These are phyloP conservation scores for Nematopogon swammerdamellus DNA, from an alignment of 2,888 invertebrate species.

Conservation along the genomic window DNA sequence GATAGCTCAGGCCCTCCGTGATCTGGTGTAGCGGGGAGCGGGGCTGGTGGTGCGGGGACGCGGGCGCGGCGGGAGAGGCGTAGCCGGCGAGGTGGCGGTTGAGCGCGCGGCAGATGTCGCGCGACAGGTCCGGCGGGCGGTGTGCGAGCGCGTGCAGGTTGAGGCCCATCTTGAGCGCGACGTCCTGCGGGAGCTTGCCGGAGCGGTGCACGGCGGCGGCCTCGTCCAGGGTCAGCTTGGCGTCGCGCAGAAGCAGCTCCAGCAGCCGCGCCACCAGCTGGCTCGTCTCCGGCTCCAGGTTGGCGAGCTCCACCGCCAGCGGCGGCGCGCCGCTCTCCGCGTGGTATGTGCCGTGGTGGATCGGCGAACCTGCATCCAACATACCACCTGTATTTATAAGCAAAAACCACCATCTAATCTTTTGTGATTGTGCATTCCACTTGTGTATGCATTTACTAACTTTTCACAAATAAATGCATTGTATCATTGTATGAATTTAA, in stretches of 20 bases:
- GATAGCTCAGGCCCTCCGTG: slow-evolving; percentile 66
- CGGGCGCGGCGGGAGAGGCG: slow-evolving; percentile 26
- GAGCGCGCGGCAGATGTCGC: not conserved
- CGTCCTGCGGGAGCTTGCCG: slow-evolving; percentile 43
- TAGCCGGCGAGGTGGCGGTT: slow-evolving; percentile 19
- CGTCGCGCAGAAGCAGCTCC: slow-evolving; percentile 36
- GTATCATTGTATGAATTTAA: too few relatives aligned
- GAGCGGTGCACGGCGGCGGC: slow-evolving; percentile 38
- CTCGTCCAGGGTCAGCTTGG: slow-evolving; percentile 29
- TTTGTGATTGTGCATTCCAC: too few relatives aligned
- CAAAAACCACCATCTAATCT: too few relatives aligned
- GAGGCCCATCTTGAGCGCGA: slow-evolving; percentile 53
- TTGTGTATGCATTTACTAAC: too few relatives aligned
- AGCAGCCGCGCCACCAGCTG: slow-evolving; percentile 38
- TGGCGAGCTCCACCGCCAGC: slow-evolving; percentile 24
- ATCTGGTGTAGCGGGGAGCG: slow-evolving; percentile 64
- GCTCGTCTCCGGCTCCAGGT: slow-evolving; percentile 39
- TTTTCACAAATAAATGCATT: too few relatives aligned
- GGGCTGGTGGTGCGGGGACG: slow-evolving; percentile 16
- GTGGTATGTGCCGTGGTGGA: slow-evolving; percentile 24
- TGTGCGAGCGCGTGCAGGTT: slow-evolving; percentile 38
- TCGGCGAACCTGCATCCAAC: slow-evolving; percentile 53
- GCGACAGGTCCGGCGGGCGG: slow-evolving; percentile 24
- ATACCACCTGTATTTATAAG: not conserved
- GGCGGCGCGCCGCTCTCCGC: slow-evolving; percentile 11